These are phyloP conservation scores for Ficedula albicollis DNA, from an alignment of 2,797 vertebrate genomes.

Conservation along the genomic window DNA sequence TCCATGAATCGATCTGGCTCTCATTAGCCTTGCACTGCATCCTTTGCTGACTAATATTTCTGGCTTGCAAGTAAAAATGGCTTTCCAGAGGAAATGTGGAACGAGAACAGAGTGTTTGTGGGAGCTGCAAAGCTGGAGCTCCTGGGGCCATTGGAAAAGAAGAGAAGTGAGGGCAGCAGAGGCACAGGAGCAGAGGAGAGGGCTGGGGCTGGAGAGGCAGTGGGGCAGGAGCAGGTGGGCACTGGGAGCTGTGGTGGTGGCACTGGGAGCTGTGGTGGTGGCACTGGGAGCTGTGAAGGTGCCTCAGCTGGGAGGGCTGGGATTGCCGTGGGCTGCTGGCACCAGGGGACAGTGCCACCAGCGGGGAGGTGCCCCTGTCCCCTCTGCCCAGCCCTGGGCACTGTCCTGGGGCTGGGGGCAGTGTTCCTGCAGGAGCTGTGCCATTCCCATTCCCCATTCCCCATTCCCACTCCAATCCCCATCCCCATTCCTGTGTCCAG, in stretches of 20 bases:
- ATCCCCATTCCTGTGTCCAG: neutral
- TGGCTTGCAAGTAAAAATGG: neutral
- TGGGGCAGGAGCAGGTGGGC: neutral
- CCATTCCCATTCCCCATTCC: too few relatives aligned
- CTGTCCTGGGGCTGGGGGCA: too few relatives aligned
- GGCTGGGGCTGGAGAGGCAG: rapidly evolving
- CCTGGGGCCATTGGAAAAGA: neutral
- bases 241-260: neutral
- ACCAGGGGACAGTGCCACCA: too few relatives aligned
- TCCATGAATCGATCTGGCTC: slow-evolving; percentile 15
- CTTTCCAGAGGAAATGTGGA: neutral
- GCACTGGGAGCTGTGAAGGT: too few relatives aligned
- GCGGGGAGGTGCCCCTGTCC: too few relatives aligned
- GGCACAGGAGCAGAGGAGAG: neutral
- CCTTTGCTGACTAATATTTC: slow-evolving; percentile 33
- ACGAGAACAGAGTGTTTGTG: neutral
- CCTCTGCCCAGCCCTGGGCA: too few relatives aligned
- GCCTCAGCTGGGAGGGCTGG: too few relatives aligned
- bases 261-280: neutral
- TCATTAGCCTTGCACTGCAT: neutral
- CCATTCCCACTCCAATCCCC: neutral
- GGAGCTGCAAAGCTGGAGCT: neutral
- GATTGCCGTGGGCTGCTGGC: too few relatives aligned
- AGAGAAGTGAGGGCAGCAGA: neutral
- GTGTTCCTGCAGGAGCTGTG: too few relatives aligned